A percentile compares a stretch with the other conserved stretches of the same genome.
These are phyloP conservation scores for Poecilia latipinna DNA, from an alignment of 2,113 vertebrate genomes.

Conservation along the genomic window DNA sequence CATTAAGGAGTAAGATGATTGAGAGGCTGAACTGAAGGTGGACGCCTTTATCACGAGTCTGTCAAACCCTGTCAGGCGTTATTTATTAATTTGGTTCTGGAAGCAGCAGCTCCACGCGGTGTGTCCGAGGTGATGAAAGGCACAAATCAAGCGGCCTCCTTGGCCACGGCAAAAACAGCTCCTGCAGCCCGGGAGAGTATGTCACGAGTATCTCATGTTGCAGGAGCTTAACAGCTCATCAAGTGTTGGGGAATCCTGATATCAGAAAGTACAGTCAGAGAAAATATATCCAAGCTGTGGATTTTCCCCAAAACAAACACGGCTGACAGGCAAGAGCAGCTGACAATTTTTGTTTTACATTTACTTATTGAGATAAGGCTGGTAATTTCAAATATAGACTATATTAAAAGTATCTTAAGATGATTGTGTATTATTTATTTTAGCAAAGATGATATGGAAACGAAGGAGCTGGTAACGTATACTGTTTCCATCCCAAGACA, in stretches of 20 bases:
- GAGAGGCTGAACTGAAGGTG: constrained; percentile 44
- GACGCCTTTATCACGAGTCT: constrained; percentile 32
- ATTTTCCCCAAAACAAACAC: constrained; percentile 9
- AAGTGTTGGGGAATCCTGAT: constrained; percentile 25
- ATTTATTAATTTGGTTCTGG: constrained; percentile 45
- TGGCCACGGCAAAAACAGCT: constrained; percentile 18
- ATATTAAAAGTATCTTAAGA: no score
- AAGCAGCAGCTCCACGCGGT: constrained; percentile 23
- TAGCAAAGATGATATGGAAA: no score
- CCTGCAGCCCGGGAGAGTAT: constrained; percentile 25
- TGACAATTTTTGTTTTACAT: not conserved
- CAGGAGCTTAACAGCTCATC: constrained; percentile 29
- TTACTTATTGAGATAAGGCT: no score
- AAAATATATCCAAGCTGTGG: not conserved
- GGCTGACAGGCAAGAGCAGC: not conserved
- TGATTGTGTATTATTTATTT: no score
- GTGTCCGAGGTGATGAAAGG: constrained; percentile 53
- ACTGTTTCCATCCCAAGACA: no score
- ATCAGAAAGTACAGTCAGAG: constrained; percentile 17
- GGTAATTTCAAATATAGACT: no score
- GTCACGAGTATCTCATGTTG: constrained; percentile 45
- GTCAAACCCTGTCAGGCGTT: constrained; percentile 29
- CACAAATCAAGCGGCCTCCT: constrained; percentile 59
- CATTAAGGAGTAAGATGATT: constrained; percentile 27
- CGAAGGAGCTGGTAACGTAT: no score